Evolutionary conservation across 1,140 invertebrate species (phyloP).

Genomic region (Camponotus vicinus): DNA sequence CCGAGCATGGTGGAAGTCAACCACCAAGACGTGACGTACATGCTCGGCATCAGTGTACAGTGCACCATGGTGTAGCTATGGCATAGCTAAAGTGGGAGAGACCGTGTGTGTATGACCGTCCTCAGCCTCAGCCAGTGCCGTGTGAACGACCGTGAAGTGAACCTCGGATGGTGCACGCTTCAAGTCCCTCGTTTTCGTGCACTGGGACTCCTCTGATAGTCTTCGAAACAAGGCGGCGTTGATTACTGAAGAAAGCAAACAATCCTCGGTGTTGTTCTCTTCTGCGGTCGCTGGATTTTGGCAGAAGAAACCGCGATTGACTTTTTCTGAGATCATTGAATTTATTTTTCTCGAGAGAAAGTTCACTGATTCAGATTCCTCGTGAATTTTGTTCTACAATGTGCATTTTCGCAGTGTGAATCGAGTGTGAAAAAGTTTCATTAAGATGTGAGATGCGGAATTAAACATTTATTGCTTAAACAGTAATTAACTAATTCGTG

Average conservation of each 20-base stretch:
- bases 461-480: neutral
- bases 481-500: neutral
- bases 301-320: neutral
- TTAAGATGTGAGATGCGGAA: neutral
- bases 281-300: neutral
- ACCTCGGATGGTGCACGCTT: constrained; percentile 64
- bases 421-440: constrained; percentile 5
- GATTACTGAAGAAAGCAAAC: neutral
- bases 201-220: neutral
- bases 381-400: neutral
- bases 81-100: constrained; percentile 78
- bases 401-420: neutral
- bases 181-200: neutral
- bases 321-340: neutral
- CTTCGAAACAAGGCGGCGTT: neutral
- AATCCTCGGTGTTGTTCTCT: neutral
- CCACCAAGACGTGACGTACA: constrained; percentile 73
- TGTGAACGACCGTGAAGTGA: constrained; percentile 80
- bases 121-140: constrained; percentile 76
- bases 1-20: constrained; percentile 62
- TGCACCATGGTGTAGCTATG: constrained; percentile 71
- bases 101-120: constrained; percentile 75
- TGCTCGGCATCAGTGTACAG: constrained; percentile 41
- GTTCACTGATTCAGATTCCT: neutral
- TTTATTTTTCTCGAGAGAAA: neutral